Evolutionary conservation across 2,113 vertebrate genomes (phyloP), one percentile per base, ranked within the genome.

Genomic region (Spermophilus dauricus): DNA sequence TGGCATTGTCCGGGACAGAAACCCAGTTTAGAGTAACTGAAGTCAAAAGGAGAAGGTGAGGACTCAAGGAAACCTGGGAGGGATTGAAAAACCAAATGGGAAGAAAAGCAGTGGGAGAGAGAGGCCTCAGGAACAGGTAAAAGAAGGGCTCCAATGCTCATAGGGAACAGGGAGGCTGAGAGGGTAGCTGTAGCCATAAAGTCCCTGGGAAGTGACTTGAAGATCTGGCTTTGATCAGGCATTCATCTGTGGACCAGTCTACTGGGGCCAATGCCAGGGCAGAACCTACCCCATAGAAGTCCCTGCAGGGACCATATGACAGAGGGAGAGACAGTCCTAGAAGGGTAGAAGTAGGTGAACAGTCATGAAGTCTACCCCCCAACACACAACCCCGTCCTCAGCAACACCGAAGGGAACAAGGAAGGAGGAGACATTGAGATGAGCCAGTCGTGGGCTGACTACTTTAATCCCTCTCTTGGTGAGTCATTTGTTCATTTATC

Each of bases 321-420:
- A 51, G 67, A 80, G n/a, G 42, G 24, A 22, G 61, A 63, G 61
- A 63, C 3, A 4, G 51, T 9, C 8, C 24, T 76, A 1, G 26
- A 26, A 61, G 28, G 37, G 45, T 24, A 5, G 26, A 22, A 20
- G 75, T n/a, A 18, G n/a, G 6, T 75, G 76, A 76, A 22, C 4
- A 26, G 0, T 4, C 8, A 45, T 61, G 42, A n/a, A 51, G 69
- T 11, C 78, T 51, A 51, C 48, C 45, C 45, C 45, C 45, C 45
- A 1, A 45, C 45, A 45, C 2, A 4, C 39, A 0, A 10, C 32
- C 11, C 76, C 2, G 2, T 48, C 48, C 58, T 10, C 6, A 10
- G 51, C 22, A 91, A 48, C 30, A 7, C 34, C 20, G 73, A 5
- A 22, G 39, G 5, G 84, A 32, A 8, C 5, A n/a, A 14, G 5